Base-by-base conservation (phyloP, 64 coral and sea anemone species). In the Montipora cactus region DNA sequence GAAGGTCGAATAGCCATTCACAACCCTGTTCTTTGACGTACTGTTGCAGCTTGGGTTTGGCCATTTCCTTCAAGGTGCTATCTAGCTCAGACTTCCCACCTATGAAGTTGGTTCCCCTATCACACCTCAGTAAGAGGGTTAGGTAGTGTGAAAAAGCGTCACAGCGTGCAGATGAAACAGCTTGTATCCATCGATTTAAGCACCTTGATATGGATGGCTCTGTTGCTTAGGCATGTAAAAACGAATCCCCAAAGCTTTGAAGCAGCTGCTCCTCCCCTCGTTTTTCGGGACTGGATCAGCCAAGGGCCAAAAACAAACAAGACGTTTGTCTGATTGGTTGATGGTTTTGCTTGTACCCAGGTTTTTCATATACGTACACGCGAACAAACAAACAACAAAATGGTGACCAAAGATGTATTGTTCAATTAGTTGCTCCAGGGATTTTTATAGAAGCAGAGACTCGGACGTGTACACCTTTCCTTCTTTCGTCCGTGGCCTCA, bases 151-250 rank as follows among this genome's bases (percentile, higher is more conserved):
- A 83, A 83, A 11, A 83, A 83, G 50, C 81, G 15, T 62, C 81
- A 64, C 2, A 83, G 57, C 5, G 81, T 58, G 66, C 81, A 83
- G 49, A 83, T 83, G 52, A 83, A 83, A 50, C 20, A 53, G 55
- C 81, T 62, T 21, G 81, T 61, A 23, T 83, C 57, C 49, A 83
- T 83, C 1, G 81, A 83, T 58, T 83, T 58, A 52, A 83, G 55
- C 4, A 1, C 50, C 58, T 83, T 58, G 11, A 83, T 83, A 62
- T 83, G 81, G 49, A 83, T 1, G 19, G 81, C 81, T 83, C 81
- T 62, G 81, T 58, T 83, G 50, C 28, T 88, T 13, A 88, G 66
- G 14, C 84, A 88, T 5, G 84, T 88, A 68, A 88, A 88, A 6
- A 75, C 8, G n/a, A 88, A 68, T 18, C 67, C 84, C 84, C 84